phyloP scores from a whole-genome alignment of 2,113 vertebrate genomes.

The Hippocampus mohnikei region DNA sequence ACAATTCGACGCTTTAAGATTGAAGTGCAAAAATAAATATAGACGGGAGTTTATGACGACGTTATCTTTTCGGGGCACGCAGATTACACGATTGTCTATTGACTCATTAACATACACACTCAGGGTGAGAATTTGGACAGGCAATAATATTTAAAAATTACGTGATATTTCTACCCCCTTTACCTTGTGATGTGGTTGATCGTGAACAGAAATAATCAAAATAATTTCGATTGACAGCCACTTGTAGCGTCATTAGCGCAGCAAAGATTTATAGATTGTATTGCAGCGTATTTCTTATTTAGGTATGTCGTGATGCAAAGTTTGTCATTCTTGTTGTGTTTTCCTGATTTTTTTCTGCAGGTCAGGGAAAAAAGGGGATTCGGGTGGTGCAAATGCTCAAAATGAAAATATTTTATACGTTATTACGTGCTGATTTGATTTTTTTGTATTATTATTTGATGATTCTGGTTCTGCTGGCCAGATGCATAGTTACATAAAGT shows the following conservation, averaged over 20 bases:
- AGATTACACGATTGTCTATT: background rate
- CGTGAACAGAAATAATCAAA: background rate
- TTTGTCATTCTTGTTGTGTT: conserved; percentile 64
- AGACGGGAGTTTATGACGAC: background rate
- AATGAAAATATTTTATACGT: conserved; percentile 83
- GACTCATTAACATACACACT: background rate
- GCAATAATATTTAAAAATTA: conserved; percentile 11
- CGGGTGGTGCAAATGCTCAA: conserved; percentile 92
- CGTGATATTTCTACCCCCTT: conserved; percentile 19
- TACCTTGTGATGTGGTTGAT: background rate
- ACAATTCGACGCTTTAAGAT: conserved; percentile 53
- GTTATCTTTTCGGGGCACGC: too few species aligned
- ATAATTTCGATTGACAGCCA: conserved; percentile 43
- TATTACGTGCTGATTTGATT: conserved; percentile 51
- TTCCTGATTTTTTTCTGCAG: conserved; percentile 90
- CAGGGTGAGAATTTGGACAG: background rate
- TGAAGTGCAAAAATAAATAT: background rate
- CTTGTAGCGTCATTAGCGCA: conserved; percentile 46
- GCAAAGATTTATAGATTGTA: conserved; percentile 2
- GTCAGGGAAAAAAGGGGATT: conserved; percentile 91
- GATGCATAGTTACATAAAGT: conserved; percentile 91
- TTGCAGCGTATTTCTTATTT: background rate
- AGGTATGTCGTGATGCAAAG: conserved; percentile 47
- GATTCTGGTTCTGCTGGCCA: conserved; percentile 98
- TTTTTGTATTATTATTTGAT: conserved; percentile 70